phyloP scores from a whole-genome alignment of 2,797 vertebrate genomes.

The Craterocephalus amniculus region DNA sequence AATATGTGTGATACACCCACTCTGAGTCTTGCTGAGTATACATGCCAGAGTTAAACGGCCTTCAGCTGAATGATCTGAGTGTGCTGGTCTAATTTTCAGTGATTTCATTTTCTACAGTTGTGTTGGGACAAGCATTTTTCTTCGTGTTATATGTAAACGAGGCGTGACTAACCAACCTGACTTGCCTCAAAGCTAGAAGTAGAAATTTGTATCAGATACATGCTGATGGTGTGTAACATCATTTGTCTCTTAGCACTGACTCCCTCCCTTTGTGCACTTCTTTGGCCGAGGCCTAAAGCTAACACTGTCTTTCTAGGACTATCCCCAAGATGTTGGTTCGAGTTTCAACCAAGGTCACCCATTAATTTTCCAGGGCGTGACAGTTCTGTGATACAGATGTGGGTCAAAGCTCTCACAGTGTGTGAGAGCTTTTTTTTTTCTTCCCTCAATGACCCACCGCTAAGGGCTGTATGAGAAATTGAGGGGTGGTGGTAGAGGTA shows the following conservation, averaged over 20 bases:
- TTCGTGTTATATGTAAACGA: background rate
- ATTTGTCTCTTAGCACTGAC: background rate
- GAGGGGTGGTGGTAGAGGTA: slow-evolving; percentile 18
- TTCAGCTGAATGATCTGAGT: background rate
- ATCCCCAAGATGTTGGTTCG: slow-evolving; percentile 66
- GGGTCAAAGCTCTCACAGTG: slow-evolving; percentile 69
- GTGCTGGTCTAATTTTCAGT: background rate
- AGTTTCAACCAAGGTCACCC: slow-evolving; percentile 73
- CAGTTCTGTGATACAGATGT: slow-evolving; percentile 79
- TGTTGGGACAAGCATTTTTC: slow-evolving; percentile 2
- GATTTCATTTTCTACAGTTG: background rate
- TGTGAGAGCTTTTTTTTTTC: too few relatives aligned
- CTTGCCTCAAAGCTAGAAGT: background rate
- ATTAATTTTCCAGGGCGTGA: slow-evolving; percentile 74
- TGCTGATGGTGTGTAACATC: background rate
- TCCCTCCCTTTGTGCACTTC: slow-evolving; percentile 19
- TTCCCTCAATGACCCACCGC: slow-evolving; percentile 60
- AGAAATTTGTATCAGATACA: background rate
- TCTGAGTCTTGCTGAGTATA: background rate
- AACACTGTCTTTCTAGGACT: slow-evolving; percentile 72
- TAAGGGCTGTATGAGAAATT: slow-evolving; percentile 48
- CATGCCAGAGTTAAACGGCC: background rate
- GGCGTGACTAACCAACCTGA: background rate
- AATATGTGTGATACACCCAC: background rate
- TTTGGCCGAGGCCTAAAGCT: slow-evolving; percentile 31